Base-by-base conservation (phyloP, 2,888 invertebrate species). In the Megaustenia siamemsis region DNA sequence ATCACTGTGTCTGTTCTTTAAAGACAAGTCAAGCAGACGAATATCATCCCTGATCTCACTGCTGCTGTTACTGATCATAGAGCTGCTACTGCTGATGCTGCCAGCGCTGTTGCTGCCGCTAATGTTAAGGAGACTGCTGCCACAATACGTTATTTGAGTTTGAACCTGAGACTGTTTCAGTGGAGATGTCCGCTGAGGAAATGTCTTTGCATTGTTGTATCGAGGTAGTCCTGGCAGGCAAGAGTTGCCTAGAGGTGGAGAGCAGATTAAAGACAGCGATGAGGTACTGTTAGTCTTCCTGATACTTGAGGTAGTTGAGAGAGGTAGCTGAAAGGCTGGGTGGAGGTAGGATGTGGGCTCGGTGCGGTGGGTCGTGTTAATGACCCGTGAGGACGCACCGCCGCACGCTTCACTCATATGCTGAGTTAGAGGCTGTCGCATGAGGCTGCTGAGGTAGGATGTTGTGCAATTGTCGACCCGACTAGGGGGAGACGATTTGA, bases 311-410 rank as follows among this genome's bases (percentile, higher is more conserved):
- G 71, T 63, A 78, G 85, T 40, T 38, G 82, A 28, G 73, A 85
- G 86, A 85, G 85, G 86, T 85, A 86, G 85, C 49, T 85, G 83
- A 63, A 86, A 85, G 45, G 86, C 86, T 79, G 86, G 83, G 60
- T 86, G 86, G 79, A 84, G 78, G 82, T 69, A 86, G 73, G 66
- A 77, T 69, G 83, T 38, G 21, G 79, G 68, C 53, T 82, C 82
- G 3, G 82, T 82, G 75, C 82, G 75, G 63, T 66, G 43, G 8
- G 75, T 56, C 56, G 82, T 18, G 43, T 43, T 56, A 43, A 60
- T 24, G 32, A 56, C 49, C n/a, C 66, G 2, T 0, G 63, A 45
- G 63, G 66, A 24, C 32, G 66, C 45, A 24, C 35, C 56, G 53
- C 81, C 53, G 56, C 69, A 35, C 5, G 56, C 69, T 6, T 45